These are phyloP conservation scores for Crotalus horridus DNA, from an alignment of 2,113 vertebrate species.

Conservation along the genomic window DNA sequence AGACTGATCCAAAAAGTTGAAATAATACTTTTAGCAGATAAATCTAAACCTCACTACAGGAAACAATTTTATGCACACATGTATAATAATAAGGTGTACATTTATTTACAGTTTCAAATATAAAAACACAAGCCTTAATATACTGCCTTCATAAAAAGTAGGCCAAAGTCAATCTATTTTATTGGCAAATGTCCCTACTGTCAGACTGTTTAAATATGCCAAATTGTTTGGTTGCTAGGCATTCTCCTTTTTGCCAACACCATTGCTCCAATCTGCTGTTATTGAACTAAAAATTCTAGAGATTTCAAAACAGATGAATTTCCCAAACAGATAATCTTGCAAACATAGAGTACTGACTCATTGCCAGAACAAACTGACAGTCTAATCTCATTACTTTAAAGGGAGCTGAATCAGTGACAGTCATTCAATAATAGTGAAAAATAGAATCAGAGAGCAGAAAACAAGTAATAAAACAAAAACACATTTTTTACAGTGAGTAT, in stretches of 20 bases:
- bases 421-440: constrained; percentile 44
- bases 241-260: not conserved
- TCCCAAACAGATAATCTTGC: constrained; percentile 27
- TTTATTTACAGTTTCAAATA: not conserved
- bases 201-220: constrained; percentile 27
- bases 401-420: constrained; percentile 23
- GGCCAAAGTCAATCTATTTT: constrained; percentile 8
- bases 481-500: not conserved
- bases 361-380: constrained; percentile 38
- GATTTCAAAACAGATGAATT: constrained; percentile 45
- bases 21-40: not conserved
- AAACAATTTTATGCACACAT: not conserved
- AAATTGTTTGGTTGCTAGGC: not conserved
- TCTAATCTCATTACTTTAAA: constrained; percentile 42
- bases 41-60: not conserved
- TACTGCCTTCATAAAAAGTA: not conserved
- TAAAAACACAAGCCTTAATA: not conserved
- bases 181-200: not conserved
- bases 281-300: constrained; percentile 15
- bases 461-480: not conserved
- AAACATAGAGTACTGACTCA: constrained; percentile 7
- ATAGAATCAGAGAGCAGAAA: constrained; percentile 25
- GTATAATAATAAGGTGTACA: not conserved
- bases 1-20: not conserved
- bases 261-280: constrained; percentile 17